Base-by-base conservation (phyloP, 1,140 invertebrate species). In the Polyergus mexicanus region DNA sequence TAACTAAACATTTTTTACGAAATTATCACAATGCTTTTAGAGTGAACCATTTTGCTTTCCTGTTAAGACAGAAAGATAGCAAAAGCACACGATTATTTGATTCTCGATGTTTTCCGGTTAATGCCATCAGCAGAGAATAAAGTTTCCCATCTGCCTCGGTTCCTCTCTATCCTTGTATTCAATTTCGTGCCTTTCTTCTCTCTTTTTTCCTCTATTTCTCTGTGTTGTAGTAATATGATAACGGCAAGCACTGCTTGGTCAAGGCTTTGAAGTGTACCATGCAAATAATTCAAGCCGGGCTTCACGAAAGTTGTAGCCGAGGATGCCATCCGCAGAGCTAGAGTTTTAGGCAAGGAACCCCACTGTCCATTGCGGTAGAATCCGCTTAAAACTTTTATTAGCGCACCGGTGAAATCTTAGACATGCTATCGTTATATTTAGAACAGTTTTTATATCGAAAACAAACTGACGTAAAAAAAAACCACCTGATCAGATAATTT, bases 271-370 rank as follows among this genome's bases (percentile, higher is more conserved):
- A 77, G 88, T 76, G 71, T 63, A 84, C 69, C 88, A 62, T 85
- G 89, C 86, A 91, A 91, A 91, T 91, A 91, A 91, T 91, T 91
- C 88, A 91, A 56, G 32, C 58, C 16, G 76, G 66, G 77, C 56
- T 78, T 78, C 54, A 38, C 56, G 69, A 89, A 86, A 91, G 69
- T 90, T 90, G 22, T 72, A 68, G 66, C 66, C 44, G 51, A 58
- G 58, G 54, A 83, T 74, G 78, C 68, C 68, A 83, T 83, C 54
- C 54, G 11, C 78, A 74, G 78, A 28, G 25, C 7, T 56, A 25
- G 38, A 25, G 38, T 83, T 83, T 56, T 44, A 60, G 62, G 38
- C 68, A 56, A 83, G 41, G 54, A 35, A 35, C 60, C 13, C 38
- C 68, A 16, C 77, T 80, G 77, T 80, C 77, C 77, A 80, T 65